Evolutionary conservation across 2,797 vertebrate species (phyloP), one percentile per base, ranked within the genome.

Genomic region (Mycteria americana): DNA sequence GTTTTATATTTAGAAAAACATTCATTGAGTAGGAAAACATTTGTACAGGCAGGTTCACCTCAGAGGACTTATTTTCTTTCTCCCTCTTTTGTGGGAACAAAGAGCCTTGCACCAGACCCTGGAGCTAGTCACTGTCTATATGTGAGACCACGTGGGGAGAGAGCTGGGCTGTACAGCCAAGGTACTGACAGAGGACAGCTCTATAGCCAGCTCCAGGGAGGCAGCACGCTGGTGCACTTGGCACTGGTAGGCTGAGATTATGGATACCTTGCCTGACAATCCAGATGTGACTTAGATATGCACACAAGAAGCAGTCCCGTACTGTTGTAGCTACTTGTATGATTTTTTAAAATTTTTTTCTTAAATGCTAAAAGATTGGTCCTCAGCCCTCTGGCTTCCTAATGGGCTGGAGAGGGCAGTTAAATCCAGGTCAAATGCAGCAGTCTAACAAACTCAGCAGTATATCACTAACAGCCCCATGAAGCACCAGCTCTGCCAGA

Each of bases 1-100:
- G 91, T 43, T 94, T 92, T 82, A 85, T 75, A 74, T 91, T 95
- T 80, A 73, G 64, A 81, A 96, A 94, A 95, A 94, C 91, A 91
- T 73, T 93, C 13, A 78, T 19, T 1, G 4, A 91, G 56, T 80
- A 88, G 78, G 31, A 96, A 94, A 97, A 96, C 92, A 93, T 96
- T 96, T 94, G 54, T 69, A 87, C 85, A 95, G 75, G 88, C 86
- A 92, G 68, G 81, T 88, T 89, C 63, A 93, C 75, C 60, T 93
- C 81, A 31, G 48, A 96, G 82, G 51, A 79, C 50, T 91, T 79
- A 64, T 91, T 95, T 95, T 95, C 41, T 41, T 95, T 92, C 69
- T 90, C 70, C 17, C 13, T 60, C 54, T 78, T 94, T 79, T 51
- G 67, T 30, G 27, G 70, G 59, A 85, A 57, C 51, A 85, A 69